These are phyloP conservation scores for Trachemys scripta DNA, from an alignment of 2,113 vertebrate species.

Conservation along the genomic window DNA sequence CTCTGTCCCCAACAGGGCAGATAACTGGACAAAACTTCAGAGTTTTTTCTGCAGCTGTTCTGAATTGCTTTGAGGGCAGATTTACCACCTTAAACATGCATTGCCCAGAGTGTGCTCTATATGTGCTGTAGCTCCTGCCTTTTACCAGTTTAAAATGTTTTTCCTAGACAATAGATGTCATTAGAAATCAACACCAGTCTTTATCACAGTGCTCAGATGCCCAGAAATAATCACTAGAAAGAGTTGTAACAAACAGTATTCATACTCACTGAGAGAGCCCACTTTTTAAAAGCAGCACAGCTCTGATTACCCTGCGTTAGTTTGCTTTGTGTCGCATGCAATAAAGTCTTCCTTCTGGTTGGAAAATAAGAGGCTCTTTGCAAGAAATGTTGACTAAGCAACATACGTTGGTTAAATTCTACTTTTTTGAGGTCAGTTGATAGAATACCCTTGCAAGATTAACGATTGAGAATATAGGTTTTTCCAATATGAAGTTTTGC, in stretches of 20 bases:
- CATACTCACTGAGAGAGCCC: background rate
- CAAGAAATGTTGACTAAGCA: conserved; percentile 24
- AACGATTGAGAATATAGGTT: background rate
- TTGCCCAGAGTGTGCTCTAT: conserved; percentile 75
- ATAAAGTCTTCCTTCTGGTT: conserved; percentile 22
- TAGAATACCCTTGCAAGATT: background rate
- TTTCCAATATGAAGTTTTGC: conserved; percentile 48
- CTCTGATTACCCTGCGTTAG: conserved; percentile 18
- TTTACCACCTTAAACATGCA: conserved; percentile 67
- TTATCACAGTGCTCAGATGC: conserved; percentile 34
- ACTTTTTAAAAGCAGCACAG: conserved; percentile 41
- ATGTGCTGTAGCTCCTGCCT: conserved; percentile 5
- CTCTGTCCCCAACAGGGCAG: conserved; percentile 31
- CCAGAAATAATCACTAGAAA: background rate
- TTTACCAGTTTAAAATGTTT: background rate
- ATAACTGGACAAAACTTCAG: conserved; percentile 28
- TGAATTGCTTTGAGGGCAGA: conserved; percentile 49
- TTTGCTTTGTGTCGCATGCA: conserved; percentile 6
- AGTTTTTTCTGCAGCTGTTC: conserved; percentile 50
- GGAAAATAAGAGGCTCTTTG: background rate
- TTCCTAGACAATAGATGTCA: background rate
- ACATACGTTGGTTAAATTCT: background rate
- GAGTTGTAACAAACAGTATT: conserved; percentile 22
- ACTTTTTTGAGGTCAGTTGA: background rate
- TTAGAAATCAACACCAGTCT: conserved; percentile 23